Evolutionary conservation across 2,797 vertebrate species (phyloP).

Genomic region (Melanotaenia parkinsoni): DNA sequence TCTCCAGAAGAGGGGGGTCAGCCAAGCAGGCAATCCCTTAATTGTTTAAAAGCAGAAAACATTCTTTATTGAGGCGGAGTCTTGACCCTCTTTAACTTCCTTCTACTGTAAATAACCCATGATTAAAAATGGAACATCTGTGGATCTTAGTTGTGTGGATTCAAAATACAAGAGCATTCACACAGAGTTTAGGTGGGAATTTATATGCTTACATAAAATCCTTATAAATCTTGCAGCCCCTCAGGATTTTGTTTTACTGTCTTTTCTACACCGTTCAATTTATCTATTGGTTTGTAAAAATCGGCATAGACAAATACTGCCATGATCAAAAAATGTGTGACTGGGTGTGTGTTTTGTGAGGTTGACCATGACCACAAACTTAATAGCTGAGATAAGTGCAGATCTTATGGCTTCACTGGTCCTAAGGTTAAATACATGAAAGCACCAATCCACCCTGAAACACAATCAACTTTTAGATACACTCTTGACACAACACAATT

Average conservation of each 20-base stretch:
- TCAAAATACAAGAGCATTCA: slow-evolving; percentile 37
- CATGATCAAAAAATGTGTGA: slow-evolving; percentile 15
- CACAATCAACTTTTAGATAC: slow-evolving; percentile 25
- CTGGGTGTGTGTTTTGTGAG: slow-evolving; percentile 27
- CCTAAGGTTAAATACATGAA: slow-evolving; percentile 59
- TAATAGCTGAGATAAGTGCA: slow-evolving; percentile 63
- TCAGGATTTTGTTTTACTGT: neutral
- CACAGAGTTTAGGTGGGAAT: slow-evolving; percentile 26
- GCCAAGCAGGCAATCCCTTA: slow-evolving; percentile 79
- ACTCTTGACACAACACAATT: neutral
- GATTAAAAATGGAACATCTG: slow-evolving; percentile 67
- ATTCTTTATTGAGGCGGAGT: slow-evolving; percentile 80
- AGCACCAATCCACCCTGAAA: slow-evolving; percentile 33
- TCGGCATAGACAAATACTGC: slow-evolving; percentile 26
- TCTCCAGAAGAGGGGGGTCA: slow-evolving; percentile 75
- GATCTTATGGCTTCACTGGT: slow-evolving; percentile 48
- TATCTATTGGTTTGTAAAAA: slow-evolving; percentile 9
- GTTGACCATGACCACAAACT: slow-evolving; percentile 41
- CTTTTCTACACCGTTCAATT: neutral
- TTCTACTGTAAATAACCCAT: slow-evolving; percentile 77
- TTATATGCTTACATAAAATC: slow-evolving; percentile 7
- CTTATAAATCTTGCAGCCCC: neutral
- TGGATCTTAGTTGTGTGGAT: slow-evolving; percentile 54
- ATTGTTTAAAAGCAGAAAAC: slow-evolving; percentile 84
- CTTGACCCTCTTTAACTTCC: slow-evolving; percentile 77